These are phyloP conservation scores for Aphodius granarius DNA, from an alignment of 2,888 invertebrate genomes.

Conservation along the genomic window DNA sequence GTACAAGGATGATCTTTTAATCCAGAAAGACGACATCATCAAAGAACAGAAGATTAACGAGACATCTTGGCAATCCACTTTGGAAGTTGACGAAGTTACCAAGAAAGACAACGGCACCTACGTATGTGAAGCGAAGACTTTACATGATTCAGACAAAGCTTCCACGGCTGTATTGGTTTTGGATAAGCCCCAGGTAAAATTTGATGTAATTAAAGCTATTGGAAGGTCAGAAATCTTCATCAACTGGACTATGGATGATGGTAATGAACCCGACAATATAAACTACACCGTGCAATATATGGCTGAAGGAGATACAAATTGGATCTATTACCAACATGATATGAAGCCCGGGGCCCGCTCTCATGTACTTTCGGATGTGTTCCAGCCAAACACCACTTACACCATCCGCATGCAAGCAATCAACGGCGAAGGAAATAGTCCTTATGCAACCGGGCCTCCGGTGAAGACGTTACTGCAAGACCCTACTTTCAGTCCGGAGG, in stretches of 20 bases:
- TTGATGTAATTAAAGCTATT: constrained; percentile 75
- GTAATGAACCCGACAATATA: constrained; percentile 70
- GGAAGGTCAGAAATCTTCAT: constrained; percentile 74
- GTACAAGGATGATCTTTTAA: constrained; percentile 57
- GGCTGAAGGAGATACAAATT: constrained; percentile 57
- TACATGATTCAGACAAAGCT: constrained; percentile 38
- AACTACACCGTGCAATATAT: constrained; percentile 59
- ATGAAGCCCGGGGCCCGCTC: constrained; percentile 69
- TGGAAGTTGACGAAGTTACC: constrained; percentile 60
- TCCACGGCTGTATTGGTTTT: constrained; percentile 57
- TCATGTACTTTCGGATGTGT: constrained; percentile 64
- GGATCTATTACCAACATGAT: constrained; percentile 61
- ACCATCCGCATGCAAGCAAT: constrained; percentile 66
- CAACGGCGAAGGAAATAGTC: constrained; percentile 66
- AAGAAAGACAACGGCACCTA: constrained; percentile 77
- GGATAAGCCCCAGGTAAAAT: constrained; percentile 70
- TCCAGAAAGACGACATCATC: constrained; percentile 46
- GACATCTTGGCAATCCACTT: constrained; percentile 62
- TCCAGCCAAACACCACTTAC: constrained; percentile 69
- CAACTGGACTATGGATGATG: constrained; percentile 80
- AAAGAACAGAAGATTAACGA: constrained; percentile 50
- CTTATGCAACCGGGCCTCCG: constrained; percentile 57
- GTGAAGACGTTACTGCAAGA: constrained; percentile 70
- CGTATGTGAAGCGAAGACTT: constrained; percentile 55
- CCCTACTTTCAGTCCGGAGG: constrained; percentile 77